A percentile compares a stretch with the other conserved stretches of the same genome.
Evolutionary conservation across 2,888 invertebrate genomes (phyloP).

Genomic region (Drosophila paranaensis): DNA sequence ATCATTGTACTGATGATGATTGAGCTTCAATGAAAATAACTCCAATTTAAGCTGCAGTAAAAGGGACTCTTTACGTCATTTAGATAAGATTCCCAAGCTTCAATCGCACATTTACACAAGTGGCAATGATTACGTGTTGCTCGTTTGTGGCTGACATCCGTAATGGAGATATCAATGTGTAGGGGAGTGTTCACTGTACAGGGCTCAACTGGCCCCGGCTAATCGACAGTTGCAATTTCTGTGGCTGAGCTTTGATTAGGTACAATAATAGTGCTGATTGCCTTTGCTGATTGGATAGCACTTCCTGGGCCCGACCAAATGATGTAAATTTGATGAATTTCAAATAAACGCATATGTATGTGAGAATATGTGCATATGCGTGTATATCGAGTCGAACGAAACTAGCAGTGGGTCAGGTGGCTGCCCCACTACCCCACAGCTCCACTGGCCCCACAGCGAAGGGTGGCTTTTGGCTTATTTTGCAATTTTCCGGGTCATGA

Average conservation of each 20-base stretch:
- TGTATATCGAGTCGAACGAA: conserved; percentile 51
- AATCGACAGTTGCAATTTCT: conserved; percentile 47
- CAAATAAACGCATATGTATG: conserved; percentile 43
- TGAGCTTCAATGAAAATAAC: neutral
- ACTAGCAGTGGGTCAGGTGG: conserved; percentile 38
- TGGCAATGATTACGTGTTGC: conserved; percentile 1
- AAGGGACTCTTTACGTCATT: neutral
- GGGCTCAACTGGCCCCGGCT: conserved; percentile 6
- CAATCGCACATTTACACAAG: neutral
- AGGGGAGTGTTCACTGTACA: neutral
- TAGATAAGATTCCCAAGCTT: neutral
- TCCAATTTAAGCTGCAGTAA: neutral
- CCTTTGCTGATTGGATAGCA: conserved; percentile 57
- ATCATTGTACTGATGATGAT: neutral
- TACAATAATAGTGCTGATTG: conserved; percentile 77
- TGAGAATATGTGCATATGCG: conserved; percentile 8
- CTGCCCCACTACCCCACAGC: neutral
- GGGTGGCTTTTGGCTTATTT: conserved; percentile 47
- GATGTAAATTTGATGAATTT: conserved; percentile 72
- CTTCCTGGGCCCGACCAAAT: conserved; percentile 39
- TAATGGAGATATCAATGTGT: neutral
- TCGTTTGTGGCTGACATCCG: conserved; percentile 1
- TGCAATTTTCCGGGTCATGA: conserved; percentile 58
- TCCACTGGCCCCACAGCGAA: conserved; percentile 1
- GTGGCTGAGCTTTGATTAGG: conserved; percentile 65